Evolutionary conservation across 2,113 vertebrate species (phyloP), one percentile per base, ranked within the genome.

Genomic region (Lophochroa leadbeateri): DNA sequence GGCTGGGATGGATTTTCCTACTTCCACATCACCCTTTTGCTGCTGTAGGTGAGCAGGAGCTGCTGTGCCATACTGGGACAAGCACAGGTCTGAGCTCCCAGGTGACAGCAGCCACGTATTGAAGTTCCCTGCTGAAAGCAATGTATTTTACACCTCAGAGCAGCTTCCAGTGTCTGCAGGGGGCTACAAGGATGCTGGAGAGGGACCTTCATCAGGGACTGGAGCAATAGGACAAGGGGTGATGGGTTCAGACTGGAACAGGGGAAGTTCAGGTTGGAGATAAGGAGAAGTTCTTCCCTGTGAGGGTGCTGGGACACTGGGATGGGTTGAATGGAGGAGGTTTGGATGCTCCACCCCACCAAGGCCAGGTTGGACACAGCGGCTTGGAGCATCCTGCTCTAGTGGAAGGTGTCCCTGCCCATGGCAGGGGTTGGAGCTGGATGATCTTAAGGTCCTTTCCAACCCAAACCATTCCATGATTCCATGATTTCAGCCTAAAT

Each of bases 61-160:
- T 43, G 33, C 63, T 7, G 7, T 33, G 43, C 83, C 6, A 1
- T 35, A 1, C 9, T 1, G 8, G 23, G 64, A 13, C 9, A 2
- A 46, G 25, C 8, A 0, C n/a, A 6, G 43, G 37, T n/a, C 31
- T 4, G 47, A 74, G 72, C 49, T 24, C 27, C 13, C 1, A 3
- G 39, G 4, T 0, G 6, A 8, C 41, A 60, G 14, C 41, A 43
- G 20, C 63, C 50, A 3, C 13, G 43, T 43, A 3, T 6, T 25
- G 64, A 55, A 13, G 35, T 25, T 79, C 37, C 41, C 61, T 2
- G 2, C 15, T 1, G 3, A 15, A 60, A 81, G 11, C 39, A 12
- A 7, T 35, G 33, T 21, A 24, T 58, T 58, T 35, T 35, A 35
- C 14, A 58, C 13, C 57, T 58, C n/a, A 58, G 33, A 58, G 57